A percentile compares a stretch with the other conserved stretches of the same genome.
Conservation (phyloP, 2,888 invertebrate species). For the Synanthedon andrenaeformis region DNA sequence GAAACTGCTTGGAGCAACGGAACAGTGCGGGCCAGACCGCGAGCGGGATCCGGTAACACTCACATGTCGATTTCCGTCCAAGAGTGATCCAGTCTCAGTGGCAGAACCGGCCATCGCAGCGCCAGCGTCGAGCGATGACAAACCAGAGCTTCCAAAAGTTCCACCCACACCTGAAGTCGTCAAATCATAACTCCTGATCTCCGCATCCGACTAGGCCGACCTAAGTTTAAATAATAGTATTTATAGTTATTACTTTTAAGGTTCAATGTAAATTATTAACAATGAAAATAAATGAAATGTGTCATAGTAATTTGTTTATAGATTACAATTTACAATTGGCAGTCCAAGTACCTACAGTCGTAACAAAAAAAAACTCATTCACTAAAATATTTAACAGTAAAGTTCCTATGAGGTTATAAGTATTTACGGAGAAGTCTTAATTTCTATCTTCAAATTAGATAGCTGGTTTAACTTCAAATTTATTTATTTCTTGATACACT, state of each 20-base stretch:
- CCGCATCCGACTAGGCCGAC: slow-evolving; percentile 2
- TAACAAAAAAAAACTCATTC: too few species aligned
- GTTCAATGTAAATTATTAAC: neutral
- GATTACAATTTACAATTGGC: too few species aligned
- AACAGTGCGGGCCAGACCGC: slow-evolving; percentile 81
- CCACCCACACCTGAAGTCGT: slow-evolving; percentile 33
- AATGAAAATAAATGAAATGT: neutral
- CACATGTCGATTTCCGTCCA: slow-evolving; percentile 43
- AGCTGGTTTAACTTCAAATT: too few species aligned
- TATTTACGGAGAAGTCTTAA: too few species aligned
- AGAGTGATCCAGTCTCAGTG: neutral
- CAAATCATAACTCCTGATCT: slow-evolving; percentile 33
- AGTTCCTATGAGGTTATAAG: too few species aligned
- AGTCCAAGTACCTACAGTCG: too few species aligned
- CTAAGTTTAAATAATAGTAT: neutral
- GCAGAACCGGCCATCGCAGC: neutral
- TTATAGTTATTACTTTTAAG: neutral
- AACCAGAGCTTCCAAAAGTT: slow-evolving; percentile 6
- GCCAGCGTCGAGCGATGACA: slow-evolving; percentile 7
- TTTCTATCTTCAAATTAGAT: too few species aligned
- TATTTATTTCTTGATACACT: too few species aligned
- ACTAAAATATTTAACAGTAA: too few species aligned
- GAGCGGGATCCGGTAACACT: slow-evolving; percentile 77
- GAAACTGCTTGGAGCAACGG: slow-evolving; percentile 75
- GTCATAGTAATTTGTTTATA: neutral